A percentile compares a stretch with the other conserved stretches of the same genome.
phyloP scores from a whole-genome alignment of 2,888 invertebrate species.

The Conus canariensis region DNA sequence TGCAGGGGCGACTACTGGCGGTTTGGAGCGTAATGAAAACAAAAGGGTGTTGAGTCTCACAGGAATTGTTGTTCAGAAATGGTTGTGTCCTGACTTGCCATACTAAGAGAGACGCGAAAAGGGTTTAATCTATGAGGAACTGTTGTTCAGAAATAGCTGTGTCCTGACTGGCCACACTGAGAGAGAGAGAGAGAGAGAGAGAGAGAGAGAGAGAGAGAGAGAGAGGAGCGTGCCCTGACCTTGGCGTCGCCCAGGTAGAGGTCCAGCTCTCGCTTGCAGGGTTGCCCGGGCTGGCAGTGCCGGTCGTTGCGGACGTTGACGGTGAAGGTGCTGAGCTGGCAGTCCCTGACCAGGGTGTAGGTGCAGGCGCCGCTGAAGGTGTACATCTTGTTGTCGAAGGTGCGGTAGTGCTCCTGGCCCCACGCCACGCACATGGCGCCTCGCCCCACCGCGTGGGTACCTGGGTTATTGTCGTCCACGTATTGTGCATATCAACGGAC shows the following conservation, averaged over 20 bases:
- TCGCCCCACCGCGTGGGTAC: slow-evolving; percentile 22
- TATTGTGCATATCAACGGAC: too few species aligned
- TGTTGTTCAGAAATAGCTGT: too few species aligned
- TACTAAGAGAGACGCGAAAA: too few species aligned
- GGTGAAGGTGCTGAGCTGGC: slow-evolving; percentile 83
- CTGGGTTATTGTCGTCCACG: not conserved
- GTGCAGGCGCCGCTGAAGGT: slow-evolving; percentile 87
- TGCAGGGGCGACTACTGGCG: too few species aligned
- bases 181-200: too few species aligned
- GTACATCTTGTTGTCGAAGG: slow-evolving; percentile 89
- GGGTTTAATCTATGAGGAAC: too few species aligned
- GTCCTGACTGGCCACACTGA: too few species aligned
- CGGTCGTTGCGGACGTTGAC: slow-evolving; percentile 83
- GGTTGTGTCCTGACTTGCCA: too few species aligned
- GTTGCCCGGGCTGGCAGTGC: slow-evolving; percentile 80
- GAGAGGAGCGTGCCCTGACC: not conserved
- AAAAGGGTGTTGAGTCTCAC: too few species aligned
- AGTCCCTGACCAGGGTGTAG: slow-evolving; percentile 87
- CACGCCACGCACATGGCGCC: slow-evolving; percentile 87
- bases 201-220: too few species aligned
- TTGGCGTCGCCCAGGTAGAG: slow-evolving; percentile 84
- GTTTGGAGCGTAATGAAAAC: too few species aligned
- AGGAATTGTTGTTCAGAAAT: too few species aligned
- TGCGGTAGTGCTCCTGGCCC: slow-evolving; percentile 90
- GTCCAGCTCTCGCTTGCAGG: slow-evolving; percentile 81